These are phyloP conservation scores for Corythornis madagascariensis DNA, from an alignment of 2,113 vertebrate species.

Conservation along the genomic window DNA sequence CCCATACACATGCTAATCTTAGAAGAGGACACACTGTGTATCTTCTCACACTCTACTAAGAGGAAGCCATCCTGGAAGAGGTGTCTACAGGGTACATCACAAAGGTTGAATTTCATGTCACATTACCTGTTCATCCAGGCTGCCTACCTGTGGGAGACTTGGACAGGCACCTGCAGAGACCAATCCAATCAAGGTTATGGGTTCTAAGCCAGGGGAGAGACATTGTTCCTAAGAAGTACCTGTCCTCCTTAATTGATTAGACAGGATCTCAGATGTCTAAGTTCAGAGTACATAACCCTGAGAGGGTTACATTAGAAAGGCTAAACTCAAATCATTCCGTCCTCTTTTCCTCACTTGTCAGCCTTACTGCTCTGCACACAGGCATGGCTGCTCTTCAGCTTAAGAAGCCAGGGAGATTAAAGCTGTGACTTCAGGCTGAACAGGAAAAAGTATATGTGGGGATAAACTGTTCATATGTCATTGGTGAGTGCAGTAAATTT, in stretches of 20 bases:
- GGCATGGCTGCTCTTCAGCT: not conserved
- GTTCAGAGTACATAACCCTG: not conserved
- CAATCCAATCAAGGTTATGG: not conserved
- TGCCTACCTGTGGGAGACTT: not conserved
- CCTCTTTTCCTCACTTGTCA: not conserved
- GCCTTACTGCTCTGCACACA: not conserved
- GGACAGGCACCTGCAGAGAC: not conserved
- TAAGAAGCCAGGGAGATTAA: not conserved
- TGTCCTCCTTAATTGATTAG: not conserved
- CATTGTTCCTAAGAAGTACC: not conserved
- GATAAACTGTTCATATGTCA: not conserved
- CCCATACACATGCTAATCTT: not conserved
- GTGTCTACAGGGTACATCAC: not conserved
- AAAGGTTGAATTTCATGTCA: not conserved
- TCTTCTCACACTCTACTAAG: not conserved
- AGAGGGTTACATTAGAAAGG: not conserved
- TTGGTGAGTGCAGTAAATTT: conserved; percentile 21
- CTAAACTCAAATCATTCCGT: not conserved
- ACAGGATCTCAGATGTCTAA: not conserved
- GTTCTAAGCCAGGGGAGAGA: not conserved
- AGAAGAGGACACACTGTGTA: not conserved
- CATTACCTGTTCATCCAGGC: not conserved
- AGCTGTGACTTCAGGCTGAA: not conserved
- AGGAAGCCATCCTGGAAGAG: not conserved
- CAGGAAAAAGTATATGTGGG: not conserved